Percentiles rank a stretch among this genome's conserved stretches.
These are phyloP conservation scores for Ictidomys tridecemlineatus DNA, from an alignment of 2,113 vertebrate genomes.

Conservation along the genomic window DNA sequence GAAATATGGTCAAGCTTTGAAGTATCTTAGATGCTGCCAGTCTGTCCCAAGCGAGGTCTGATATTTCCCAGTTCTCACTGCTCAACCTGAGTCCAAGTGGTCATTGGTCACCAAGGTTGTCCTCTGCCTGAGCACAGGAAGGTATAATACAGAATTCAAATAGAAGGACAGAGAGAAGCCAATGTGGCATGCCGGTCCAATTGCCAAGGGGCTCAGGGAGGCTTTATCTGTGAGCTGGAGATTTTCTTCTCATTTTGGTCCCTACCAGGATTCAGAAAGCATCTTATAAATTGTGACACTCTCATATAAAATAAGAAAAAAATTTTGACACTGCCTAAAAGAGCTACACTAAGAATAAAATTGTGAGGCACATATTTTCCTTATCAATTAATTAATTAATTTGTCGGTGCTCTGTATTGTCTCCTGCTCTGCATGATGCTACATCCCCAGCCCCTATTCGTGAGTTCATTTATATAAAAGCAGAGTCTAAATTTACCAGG, in stretches of 20 bases:
- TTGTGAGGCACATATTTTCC: background rate
- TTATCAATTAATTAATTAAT: background rate
- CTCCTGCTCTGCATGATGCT: background rate
- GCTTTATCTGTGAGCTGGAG: background rate
- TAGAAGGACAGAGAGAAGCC: background rate
- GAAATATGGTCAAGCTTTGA: accelerated
- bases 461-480: background rate
- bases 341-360: background rate
- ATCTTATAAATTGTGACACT: background rate
- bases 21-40: background rate
- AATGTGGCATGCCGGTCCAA: background rate
- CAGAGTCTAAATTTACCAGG: background rate
- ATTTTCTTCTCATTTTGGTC: background rate
- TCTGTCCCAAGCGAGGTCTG: background rate
- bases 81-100: background rate
- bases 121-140: background rate
- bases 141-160: background rate
- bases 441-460: background rate
- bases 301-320: background rate
- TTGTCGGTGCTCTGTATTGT: background rate
- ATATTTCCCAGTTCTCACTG: background rate
- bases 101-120: background rate
- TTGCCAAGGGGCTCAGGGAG: background rate
- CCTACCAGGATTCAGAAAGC: background rate
- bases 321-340: background rate